phyloP scores from a whole-genome alignment of 64 coral and sea anemone species.

The Platygyra sinensis region DNA sequence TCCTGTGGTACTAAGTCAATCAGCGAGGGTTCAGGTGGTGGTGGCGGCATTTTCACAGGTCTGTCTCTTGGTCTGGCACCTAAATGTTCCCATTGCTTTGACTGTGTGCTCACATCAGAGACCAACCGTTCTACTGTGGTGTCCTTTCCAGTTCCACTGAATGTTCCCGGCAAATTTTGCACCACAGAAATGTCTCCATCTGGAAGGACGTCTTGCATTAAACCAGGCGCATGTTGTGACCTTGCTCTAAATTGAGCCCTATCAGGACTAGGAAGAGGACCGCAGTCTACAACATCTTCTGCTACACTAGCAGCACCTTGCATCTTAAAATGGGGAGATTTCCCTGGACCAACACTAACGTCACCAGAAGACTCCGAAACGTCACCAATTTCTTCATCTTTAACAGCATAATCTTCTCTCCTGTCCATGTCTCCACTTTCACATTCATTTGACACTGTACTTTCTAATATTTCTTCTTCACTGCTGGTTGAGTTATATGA shows the following conservation, averaged over 20 bases:
- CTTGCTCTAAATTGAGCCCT: not conserved
- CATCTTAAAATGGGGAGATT: not conserved
- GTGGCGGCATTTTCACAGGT: too few relatives aligned
- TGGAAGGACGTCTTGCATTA: not conserved
- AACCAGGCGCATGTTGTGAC: not conserved
- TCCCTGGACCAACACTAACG: not conserved
- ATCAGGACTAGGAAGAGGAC: not conserved
- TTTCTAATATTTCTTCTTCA: too few relatives aligned
- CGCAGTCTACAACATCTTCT: not conserved
- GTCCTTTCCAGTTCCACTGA: not conserved
- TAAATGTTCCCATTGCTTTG: not conserved
- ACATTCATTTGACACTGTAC: not conserved
- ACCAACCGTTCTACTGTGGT: not conserved
- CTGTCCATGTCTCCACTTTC: not conserved
- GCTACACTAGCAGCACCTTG: too few relatives aligned
- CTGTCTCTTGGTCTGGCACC: slow-evolving; percentile 3
- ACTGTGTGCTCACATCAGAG: not conserved
- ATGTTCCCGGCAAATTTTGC: not conserved
- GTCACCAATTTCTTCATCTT: not conserved
- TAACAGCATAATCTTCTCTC: not conserved
- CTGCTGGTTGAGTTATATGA: too few relatives aligned
- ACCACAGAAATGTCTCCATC: not conserved
- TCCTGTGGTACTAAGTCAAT: not conserved
- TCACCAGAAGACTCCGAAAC: not conserved
- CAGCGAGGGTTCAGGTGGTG: not conserved